Percentiles rank a stretch among this genome's conserved stretches.
Evolutionary conservation across 2,888 invertebrate species (phyloP).

Genomic region (Sipha maydis): DNA sequence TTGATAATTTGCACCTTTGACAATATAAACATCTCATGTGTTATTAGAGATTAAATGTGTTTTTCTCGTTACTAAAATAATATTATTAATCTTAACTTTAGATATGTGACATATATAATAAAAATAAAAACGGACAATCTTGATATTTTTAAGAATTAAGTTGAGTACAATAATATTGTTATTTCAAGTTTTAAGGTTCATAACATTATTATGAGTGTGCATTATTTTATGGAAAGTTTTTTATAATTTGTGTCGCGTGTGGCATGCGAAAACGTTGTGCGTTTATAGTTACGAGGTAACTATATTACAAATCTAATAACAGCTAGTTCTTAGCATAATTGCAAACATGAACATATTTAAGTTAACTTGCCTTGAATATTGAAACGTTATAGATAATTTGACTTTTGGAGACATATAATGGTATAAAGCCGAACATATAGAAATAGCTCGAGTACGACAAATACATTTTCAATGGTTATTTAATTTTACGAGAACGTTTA

Average conservation of each 20-base stretch:
- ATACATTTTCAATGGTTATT: background rate
- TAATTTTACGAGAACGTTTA: background rate
- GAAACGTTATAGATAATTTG: background rate
- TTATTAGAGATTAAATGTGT: no score
- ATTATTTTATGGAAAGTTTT: slow-evolving; percentile 25
- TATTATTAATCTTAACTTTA: no score
- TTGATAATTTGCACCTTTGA: no score
- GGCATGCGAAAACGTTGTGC: background rate
- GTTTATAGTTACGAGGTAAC: background rate
- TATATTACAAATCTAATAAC: background rate
- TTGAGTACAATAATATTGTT: background rate
- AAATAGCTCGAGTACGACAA: background rate
- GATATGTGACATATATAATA: no score
- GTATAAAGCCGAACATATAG: background rate
- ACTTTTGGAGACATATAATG: background rate
- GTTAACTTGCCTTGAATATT: background rate
- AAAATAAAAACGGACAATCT: no score
- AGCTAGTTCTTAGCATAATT: background rate
- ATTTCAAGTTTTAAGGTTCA: background rate
- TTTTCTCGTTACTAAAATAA: no score
- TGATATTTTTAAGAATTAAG: no score
- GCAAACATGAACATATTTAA: background rate
- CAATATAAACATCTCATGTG: no score
- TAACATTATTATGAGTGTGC: slow-evolving; percentile 19
- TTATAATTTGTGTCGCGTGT: slow-evolving; percentile 29